Base-by-base conservation (phyloP, 2,888 invertebrate species). In the Perithous albicinctus region DNA sequence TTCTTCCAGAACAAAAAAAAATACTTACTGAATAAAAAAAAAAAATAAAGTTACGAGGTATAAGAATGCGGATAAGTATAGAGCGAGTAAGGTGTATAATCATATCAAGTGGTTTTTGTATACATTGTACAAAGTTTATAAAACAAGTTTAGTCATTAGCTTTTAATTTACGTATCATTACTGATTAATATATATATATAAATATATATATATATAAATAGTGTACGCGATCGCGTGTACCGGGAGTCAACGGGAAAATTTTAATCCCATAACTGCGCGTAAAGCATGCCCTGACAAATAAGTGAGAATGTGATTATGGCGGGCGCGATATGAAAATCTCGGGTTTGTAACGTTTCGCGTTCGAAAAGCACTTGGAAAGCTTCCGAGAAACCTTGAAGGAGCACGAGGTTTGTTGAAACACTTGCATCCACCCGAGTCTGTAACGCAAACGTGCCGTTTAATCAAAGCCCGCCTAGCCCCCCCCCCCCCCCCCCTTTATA, bases 61-160 rank as follows among this genome's bases (percentile, higher is more conserved):
- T 82, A 77, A 41, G 77, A 80, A 80, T 41, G 79, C 64, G 61
- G 61, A 76, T 73, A 82, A 86, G 77, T 83, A 86, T 87, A 84
- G 83, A 80, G 56, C 78, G 77, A 85, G 83, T 88, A 88, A 90
- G 87, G 86, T 87, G 86, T 90, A 89, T 90, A 89, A 90, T 90
- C 91, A 91, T 91, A 92, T 92, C 90, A 91, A 86, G 86, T 86
- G 89, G 86, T 90, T 90, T 87, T 90, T 91, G 89, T 91, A 91
- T 89, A 91, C 88, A 91, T 87, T 91, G 91, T 91, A 91, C 87
- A 91, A 88, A 90, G 88, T 87, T 89, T 86, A 88, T 89, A 88
- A 59, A 89, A 88, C 83, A 84, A 89, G 86, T 87, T 90, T 91
- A 91, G 91, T 91, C 91, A 91, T 89, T 91, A 90, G 90, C 85